These are phyloP conservation scores for Aricia artaxerxes DNA, from an alignment of 2,888 invertebrate genomes.

Conservation along the genomic window DNA sequence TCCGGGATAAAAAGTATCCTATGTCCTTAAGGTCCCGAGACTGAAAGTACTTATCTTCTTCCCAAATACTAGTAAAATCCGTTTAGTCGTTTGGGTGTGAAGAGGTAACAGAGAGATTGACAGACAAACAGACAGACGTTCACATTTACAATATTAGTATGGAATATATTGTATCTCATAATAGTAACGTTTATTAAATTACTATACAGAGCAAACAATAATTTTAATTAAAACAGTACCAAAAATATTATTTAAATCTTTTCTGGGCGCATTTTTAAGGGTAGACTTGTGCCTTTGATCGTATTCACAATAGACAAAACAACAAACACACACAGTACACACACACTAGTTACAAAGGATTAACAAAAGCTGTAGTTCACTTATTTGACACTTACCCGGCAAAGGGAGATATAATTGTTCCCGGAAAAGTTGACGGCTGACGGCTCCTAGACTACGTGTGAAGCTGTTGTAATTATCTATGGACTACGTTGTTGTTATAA, in stretches of 20 bases:
- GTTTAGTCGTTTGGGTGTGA: too few species aligned
- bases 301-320: not conserved
- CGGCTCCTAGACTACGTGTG: constrained; percentile 4
- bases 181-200: too few species aligned
- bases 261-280: not conserved
- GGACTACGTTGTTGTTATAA: too few species aligned
- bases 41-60: too few species aligned
- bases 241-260: not conserved
- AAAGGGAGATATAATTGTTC: constrained; percentile 20
- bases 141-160: too few species aligned
- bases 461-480: not conserved
- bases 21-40: too few species aligned
- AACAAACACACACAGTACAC: not conserved
- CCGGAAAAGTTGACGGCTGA: constrained; percentile 15
- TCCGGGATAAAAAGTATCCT: too few species aligned
- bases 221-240: not conserved
- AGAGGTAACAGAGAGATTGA: too few species aligned
- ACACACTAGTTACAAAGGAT: not conserved
- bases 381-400: constrained; percentile 14
- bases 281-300: not conserved
- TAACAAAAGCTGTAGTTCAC: not conserved
- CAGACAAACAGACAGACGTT: too few species aligned
- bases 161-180: too few species aligned
- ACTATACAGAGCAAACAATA: too few species aligned
- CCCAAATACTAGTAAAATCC: too few species aligned